Evolutionary conservation across 2,113 vertebrate genomes (phyloP).

Genomic region (Uria lomvia): DNA sequence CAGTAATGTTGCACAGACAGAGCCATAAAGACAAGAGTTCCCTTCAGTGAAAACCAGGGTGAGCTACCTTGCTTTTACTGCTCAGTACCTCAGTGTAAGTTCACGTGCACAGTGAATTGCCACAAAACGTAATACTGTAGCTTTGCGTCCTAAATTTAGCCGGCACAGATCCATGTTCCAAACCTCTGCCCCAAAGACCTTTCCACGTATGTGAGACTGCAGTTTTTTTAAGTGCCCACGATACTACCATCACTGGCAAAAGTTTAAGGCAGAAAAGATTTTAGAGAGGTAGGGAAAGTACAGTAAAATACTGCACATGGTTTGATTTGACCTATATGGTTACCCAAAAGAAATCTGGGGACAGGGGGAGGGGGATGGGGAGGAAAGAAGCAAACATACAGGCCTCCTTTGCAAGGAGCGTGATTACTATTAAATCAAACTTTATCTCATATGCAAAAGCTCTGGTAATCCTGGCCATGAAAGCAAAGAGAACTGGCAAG

Average conservation of each 20-base stretch:
- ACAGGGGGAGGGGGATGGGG: rapidly evolving
- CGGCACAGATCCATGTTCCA: not conserved
- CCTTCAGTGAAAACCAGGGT: not conserved
- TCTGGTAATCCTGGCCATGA: not conserved
- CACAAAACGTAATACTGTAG: not conserved
- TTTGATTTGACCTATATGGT: not conserved
- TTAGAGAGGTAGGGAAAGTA: not conserved
- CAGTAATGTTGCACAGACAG: not conserved
- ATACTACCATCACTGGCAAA: not conserved
- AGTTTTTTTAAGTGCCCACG: not conserved
- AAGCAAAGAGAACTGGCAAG: not conserved
- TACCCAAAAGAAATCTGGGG: not conserved
- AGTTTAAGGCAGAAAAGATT: not conserved
- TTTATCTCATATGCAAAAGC: not conserved
- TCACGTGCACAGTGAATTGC: not conserved
- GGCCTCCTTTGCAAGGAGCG: not conserved
- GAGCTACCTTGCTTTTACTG: not conserved
- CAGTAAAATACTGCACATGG: not conserved
- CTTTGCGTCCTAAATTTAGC: not conserved
- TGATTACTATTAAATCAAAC: not conserved
- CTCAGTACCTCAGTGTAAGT: not conserved
- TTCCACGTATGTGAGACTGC: not conserved
- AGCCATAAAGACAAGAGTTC: not conserved
- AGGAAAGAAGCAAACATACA: not conserved
- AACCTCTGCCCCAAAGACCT: not conserved